Base-by-base conservation (phyloP, 2,797 vertebrate genomes). In the Macropodus opercularis region DNA sequence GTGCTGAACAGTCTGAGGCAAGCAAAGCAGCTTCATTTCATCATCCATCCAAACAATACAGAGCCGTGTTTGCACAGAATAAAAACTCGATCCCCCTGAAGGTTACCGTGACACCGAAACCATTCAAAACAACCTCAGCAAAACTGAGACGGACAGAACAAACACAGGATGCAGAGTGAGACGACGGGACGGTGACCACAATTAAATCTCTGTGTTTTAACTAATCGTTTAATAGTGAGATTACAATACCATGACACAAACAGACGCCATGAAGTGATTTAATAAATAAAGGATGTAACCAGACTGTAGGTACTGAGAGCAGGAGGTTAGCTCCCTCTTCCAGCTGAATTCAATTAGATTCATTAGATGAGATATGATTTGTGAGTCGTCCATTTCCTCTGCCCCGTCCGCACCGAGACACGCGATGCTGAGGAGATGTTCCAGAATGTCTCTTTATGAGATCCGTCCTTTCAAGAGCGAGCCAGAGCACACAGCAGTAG, bases 331-430 rank as follows among this genome's bases (percentile, higher is more conserved):
- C 51, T 18, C 41, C 41, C 60, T 46, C 47, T 63, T 49, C 49
- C 8, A 0, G 55, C 69, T 48, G 26, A 77, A 86, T 83, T 41
- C 31, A 55, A 85, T 85, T 80, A 83, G 32, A 61, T 65, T 76
- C 68, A 80, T 78, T 81, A 83, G 75, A 83, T 73, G 23, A 85
- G 50, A 83, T 60, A 36, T 55, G 47, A 81, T 87, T 75, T 77
- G 78, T 61, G 70, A 71, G 43, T 58, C 26, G 24, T 22, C 72
- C 53, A 42, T 70, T 83, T 81, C 72, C 58, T 54, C 63, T 40
- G 46, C 27, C 4, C 31, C 14, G 0, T 67, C 76, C 48, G 50
- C 22, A 0, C 46, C 17, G 69, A 69, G 44, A 56, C 14, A 34
- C 53, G 15, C 31, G 6, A 32, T 18, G 54, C 18, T 0, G 7